Base-by-base conservation (phyloP, 2,888 invertebrate genomes). In the Alloscopus bannaensis region DNA sequence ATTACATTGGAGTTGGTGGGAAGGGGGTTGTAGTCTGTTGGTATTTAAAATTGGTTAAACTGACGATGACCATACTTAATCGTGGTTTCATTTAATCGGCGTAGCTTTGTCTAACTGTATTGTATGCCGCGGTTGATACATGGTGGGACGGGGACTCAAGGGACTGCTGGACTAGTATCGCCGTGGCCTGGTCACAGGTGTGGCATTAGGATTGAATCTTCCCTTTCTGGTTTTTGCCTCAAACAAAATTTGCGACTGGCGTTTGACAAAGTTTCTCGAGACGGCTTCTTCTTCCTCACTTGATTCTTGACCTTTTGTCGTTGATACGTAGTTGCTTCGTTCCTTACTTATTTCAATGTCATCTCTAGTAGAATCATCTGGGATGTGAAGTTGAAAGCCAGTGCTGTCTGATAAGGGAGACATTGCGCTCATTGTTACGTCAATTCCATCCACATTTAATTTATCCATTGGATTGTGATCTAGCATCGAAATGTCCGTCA, bases 241-340 rank as follows among this genome's bases (percentile, higher is more conserved):
- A 20, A 84, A 80, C 1, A 85, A 28, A 62, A 85, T 80, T 60
- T 85, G 84, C 0, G 86, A 86, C 47, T 86, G 84, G 26, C 84
- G 55, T 36, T 86, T 86, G 22, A 86, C 82, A 47, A 81, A 71
- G 50, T 73, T 83, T 52, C 86, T 36, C 18, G 82, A 82, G 2
- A 84, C 83, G 11, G 86, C 83, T 71, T 86, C 86, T 68, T 86
- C 86, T 31, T 85, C 85, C 40, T 86, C 86, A 64, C 86, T 86
- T 13, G 84, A 84, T 13, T 86, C 86, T 40, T 73, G 73, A 65
- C 65, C 65, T 22, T 26, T 29, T 13, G 57, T 55, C 3, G 57
- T 4, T 24, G 29, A 65, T 31, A n/a, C 31, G 20, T 50, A 60
- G 36, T 45, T 42, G 13, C 47, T 52, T 62, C 62, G 28, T 1